phyloP scores from a whole-genome alignment of 2,888 invertebrate species.

The Protonemura montana region DNA sequence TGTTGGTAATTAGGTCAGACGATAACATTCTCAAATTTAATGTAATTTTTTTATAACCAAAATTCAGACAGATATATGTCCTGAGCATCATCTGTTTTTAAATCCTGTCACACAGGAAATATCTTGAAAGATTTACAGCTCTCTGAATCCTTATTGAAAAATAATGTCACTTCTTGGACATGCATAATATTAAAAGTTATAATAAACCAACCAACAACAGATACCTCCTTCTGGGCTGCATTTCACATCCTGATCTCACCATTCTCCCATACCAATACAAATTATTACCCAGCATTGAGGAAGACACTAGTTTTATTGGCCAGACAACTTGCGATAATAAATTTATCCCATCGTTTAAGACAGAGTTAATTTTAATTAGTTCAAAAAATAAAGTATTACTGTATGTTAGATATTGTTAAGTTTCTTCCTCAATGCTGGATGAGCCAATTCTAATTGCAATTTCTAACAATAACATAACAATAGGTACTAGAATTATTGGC shows the following conservation, averaged over 20 bases:
- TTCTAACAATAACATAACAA: slow-evolving; percentile 57
- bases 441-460: slow-evolving; percentile 61
- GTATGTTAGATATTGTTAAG: slow-evolving; percentile 56
- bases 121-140: slow-evolving; percentile 52
- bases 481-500: slow-evolving; percentile 54
- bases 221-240: slow-evolving; percentile 49
- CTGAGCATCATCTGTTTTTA: background rate
- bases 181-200: slow-evolving; percentile 49
- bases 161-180: slow-evolving; percentile 51
- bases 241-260: slow-evolving; percentile 49
- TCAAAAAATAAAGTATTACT: slow-evolving; percentile 62
- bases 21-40: too few species aligned
- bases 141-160: slow-evolving; percentile 50
- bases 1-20: too few species aligned
- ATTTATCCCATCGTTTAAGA: slow-evolving; percentile 17
- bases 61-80: slow-evolving; percentile 17
- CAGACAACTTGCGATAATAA: slow-evolving; percentile 46
- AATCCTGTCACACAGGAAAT: slow-evolving; percentile 45
- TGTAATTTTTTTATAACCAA: background rate
- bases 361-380: slow-evolving; percentile 51
- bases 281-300: slow-evolving; percentile 59
- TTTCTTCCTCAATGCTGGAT: slow-evolving; percentile 60
- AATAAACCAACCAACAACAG: slow-evolving; percentile 47
- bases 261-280: slow-evolving; percentile 46
- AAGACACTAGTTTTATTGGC: slow-evolving; percentile 53